These are phyloP conservation scores for Cephus rjabovi DNA, from an alignment of 2,888 invertebrate genomes.

Conservation along the genomic window DNA sequence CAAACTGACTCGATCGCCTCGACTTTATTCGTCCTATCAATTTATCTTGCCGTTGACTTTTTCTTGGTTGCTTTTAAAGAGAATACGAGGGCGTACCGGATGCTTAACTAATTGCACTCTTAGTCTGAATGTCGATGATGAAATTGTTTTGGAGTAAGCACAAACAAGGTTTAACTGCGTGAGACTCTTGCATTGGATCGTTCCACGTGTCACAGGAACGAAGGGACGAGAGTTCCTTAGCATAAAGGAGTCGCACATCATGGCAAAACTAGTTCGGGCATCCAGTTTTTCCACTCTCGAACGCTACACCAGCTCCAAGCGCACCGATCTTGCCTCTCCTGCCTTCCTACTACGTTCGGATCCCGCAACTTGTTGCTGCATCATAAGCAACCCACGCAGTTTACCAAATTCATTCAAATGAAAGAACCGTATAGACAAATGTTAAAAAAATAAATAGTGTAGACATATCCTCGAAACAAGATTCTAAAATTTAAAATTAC, in stretches of 20 bases:
- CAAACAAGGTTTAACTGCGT: background rate
- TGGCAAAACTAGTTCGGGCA: constrained; percentile 57
- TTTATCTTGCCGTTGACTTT: background rate
- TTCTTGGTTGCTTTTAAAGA: background rate
- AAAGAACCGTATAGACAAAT: background rate
- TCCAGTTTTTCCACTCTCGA: constrained; percentile 57
- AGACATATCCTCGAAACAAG: background rate
- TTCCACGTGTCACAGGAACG: background rate
- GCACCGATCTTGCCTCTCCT: constrained; percentile 32
- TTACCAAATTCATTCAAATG: background rate
- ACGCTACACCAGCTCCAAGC: constrained; percentile 24
- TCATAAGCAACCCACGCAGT: background rate
- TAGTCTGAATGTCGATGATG: background rate
- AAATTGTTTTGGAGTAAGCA: background rate
- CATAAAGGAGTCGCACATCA: constrained; percentile 19
- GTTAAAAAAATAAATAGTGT: background rate
- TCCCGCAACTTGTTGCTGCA: constrained; percentile 55
- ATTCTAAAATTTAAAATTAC: background rate
- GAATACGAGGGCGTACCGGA: background rate
- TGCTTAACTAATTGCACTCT: background rate
- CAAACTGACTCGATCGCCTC: constrained; percentile 8
- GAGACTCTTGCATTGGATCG: background rate
- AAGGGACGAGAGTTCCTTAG: background rate
- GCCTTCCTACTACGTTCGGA: constrained; percentile 38
- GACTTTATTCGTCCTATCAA: background rate